These are phyloP conservation scores for Pelochelys cantorii DNA, from an alignment of 2,797 vertebrate genomes.

Conservation along the genomic window DNA sequence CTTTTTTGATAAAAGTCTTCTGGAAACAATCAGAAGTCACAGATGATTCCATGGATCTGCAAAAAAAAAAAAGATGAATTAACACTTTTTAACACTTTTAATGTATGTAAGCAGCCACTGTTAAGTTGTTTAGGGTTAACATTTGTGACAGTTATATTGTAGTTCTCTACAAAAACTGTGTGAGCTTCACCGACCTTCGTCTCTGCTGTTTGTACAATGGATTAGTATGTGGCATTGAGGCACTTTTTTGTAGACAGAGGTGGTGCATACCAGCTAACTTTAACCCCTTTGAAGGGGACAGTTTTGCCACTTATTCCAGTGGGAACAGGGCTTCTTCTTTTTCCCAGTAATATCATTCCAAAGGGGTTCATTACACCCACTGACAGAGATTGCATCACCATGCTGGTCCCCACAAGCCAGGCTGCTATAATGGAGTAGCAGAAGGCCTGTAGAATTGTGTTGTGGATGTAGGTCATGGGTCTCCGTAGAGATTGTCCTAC, in stretches of 20 bases:
- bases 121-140: conserved; percentile 21
- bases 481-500: no score
- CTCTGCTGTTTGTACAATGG: rapidly evolving
- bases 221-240: background rate
- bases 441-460: no score
- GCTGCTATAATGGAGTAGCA: no score
- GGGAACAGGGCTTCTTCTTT: no score
- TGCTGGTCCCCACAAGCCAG: no score
- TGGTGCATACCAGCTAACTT: background rate
- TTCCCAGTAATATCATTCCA: no score
- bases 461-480: no score
- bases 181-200: background rate
- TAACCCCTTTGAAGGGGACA: background rate
- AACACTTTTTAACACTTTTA: background rate
- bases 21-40: background rate
- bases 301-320: no score
- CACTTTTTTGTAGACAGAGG: rapidly evolving
- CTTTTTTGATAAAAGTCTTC: conserved; percentile 21
- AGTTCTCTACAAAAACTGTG: background rate
- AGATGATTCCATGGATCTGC: background rate
- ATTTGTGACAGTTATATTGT: background rate
- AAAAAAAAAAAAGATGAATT: conserved; percentile 1
- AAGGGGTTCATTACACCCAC: no score
- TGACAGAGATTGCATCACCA: no score
- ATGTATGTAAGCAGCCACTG: background rate